Base-by-base conservation (phyloP, 37 sponge, comb jelly and placozoan genomes). In the Chondrilla cf. caribensis region DNA sequence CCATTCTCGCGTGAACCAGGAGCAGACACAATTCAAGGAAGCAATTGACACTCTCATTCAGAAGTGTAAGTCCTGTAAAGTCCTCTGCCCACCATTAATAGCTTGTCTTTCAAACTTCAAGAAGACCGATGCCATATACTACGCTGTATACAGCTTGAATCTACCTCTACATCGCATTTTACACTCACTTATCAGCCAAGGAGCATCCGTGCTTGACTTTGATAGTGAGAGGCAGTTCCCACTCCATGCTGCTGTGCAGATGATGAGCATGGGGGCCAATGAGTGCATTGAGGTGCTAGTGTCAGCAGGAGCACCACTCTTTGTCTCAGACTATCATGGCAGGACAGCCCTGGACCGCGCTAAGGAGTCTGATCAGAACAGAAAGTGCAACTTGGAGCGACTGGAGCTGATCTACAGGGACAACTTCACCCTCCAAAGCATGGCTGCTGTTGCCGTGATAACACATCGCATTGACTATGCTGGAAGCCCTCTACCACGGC, bases 221-320 rank as follows among this genome's bases (percentile, higher is more conserved):
- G 93, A 92, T 58, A 72, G 55, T 14, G 58, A 82, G 0, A 83
- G 89, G 2, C 86, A 89, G 67, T 92, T 88, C 59, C 89, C 93
- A 24, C 89, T 92, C 43, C 93, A 92, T 55, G 55, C 83, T 18
- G 93, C 93, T 0, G 93, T 89, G 19, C 54, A 70, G 59, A 77
- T 92, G 42, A 70, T 78, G 65, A 81, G 86, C 26, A 60, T 78
- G 54, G 54, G 70, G 29, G 89, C 93, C 51, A 32, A 54, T 0
- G 29, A 81, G 28, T 86, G 89, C 54, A 41, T 88, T 0, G 55
- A 55, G 54, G 77, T 80, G 6, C 60, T 92, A 54, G 19, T 89
- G 0, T 84, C 89, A 39, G 80, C 83, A 41, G 93, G 93, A 19
- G 89, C 89, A 22, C 93, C 84, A 19, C 36, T 81, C 9, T 88